Conservation (phyloP, 2,113 vertebrate genomes). For the Cyrtonyx montezumae region DNA sequence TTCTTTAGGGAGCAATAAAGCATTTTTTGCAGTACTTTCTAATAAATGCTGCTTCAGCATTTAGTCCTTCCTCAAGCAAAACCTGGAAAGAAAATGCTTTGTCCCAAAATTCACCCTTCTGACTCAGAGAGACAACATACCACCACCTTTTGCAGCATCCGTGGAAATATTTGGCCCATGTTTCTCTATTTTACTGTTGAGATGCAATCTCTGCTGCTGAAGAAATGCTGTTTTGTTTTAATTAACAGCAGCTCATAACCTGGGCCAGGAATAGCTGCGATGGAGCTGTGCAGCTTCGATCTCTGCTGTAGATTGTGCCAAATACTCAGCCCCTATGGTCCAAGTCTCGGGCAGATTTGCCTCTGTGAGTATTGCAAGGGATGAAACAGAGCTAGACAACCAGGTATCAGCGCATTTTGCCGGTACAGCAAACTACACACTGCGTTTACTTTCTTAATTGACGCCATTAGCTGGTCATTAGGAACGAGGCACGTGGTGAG, state of each 20-base stretch:
- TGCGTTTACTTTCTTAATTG: rapidly evolving
- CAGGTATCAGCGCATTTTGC: rapidly evolving
- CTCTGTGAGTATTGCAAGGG: background rate
- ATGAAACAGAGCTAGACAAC: background rate
- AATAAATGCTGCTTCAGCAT: rapidly evolving
- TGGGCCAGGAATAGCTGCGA: background rate
- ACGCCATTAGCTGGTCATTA: background rate
- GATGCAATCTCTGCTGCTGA: background rate
- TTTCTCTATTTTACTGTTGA: background rate
- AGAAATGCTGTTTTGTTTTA: background rate
- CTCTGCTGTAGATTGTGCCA: background rate
- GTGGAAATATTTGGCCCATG: rapidly evolving
- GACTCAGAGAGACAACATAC: background rate
- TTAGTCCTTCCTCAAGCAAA: background rate
- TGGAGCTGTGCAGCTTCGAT: background rate
- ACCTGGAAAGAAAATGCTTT: background rate
- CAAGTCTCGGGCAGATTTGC: background rate
- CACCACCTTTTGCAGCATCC: background rate
- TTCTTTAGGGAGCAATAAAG: background rate
- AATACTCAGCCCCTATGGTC: background rate
- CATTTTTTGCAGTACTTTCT: background rate
- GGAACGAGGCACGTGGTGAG: rapidly evolving
- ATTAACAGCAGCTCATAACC: background rate
- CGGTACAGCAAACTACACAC: background rate
- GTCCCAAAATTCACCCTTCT: background rate